phyloP scores from a whole-genome alignment of 2,797 vertebrate species.

The Xenopus petersii region DNA sequence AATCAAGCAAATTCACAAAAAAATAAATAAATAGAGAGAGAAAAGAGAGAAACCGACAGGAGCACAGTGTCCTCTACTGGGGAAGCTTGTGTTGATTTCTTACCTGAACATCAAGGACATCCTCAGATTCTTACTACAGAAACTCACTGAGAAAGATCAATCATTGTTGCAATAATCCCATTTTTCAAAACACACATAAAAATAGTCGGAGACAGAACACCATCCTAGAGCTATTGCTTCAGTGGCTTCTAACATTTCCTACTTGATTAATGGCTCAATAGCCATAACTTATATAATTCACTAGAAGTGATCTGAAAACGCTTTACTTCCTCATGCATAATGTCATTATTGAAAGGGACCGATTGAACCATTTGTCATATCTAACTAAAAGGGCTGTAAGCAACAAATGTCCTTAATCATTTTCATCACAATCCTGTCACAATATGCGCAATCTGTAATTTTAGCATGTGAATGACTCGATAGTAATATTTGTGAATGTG shows the following conservation, averaged over 20 bases:
- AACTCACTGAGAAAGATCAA: conserved; percentile 27
- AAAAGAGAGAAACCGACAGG: conserved; percentile 43
- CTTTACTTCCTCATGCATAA: conserved; percentile 53
- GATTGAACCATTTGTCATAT: conserved; percentile 57
- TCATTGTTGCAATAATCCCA: conserved; percentile 37
- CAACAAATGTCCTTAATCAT: conserved; percentile 51
- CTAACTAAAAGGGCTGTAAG: conserved; percentile 51
- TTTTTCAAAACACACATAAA: conserved; percentile 48
- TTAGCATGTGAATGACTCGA: conserved; percentile 41
- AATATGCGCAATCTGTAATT: conserved; percentile 44
- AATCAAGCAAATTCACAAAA: conserved; percentile 37
- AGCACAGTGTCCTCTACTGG: conserved; percentile 65
- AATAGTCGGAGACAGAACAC: conserved; percentile 43
- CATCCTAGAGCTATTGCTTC: conserved; percentile 49
- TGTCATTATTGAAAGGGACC: conserved; percentile 54
- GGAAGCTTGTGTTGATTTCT: conserved; percentile 17
- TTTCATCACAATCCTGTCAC: conserved; percentile 41
- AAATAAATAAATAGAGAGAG: conserved; percentile 9
- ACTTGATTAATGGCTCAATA: conserved; percentile 58
- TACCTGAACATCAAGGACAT: conserved; percentile 7
- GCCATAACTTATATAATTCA: conserved; percentile 56
- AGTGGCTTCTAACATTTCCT: conserved; percentile 45
- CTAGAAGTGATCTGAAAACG: conserved; percentile 58
- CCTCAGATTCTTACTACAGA: neutral
- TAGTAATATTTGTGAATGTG: conserved; percentile 38